These are phyloP conservation scores for Chymomyza amoena DNA, from an alignment of 2,888 invertebrate species.

Conservation along the genomic window DNA sequence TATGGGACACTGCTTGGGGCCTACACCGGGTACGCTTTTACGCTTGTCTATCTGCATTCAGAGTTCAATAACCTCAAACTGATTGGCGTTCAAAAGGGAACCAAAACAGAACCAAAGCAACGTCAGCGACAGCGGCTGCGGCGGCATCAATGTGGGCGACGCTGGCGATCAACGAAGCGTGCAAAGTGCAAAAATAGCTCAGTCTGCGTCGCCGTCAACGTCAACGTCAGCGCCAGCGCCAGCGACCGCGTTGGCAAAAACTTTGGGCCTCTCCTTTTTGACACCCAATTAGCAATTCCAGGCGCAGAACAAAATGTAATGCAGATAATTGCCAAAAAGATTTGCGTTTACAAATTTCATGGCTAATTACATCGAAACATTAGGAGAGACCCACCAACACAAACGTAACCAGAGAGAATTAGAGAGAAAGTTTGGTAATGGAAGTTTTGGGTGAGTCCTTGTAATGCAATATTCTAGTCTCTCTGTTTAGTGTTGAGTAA, in stretches of 20 bases:
- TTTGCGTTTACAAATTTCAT: background rate
- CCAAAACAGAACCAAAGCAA: background rate
- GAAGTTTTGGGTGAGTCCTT: background rate
- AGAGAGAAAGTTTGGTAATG: background rate
- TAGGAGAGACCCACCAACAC: background rate
- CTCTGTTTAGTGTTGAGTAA: background rate
- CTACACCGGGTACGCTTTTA: background rate
- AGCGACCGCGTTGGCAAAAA: conserved; percentile 5
- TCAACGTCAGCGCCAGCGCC: background rate
- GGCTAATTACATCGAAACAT: background rate
- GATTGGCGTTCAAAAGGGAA: background rate
- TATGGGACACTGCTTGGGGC: background rate
- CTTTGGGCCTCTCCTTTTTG: conserved; percentile 30
- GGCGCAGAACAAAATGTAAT: conserved; percentile 14
- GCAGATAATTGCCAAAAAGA: background rate
- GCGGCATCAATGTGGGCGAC: background rate
- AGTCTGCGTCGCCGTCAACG: background rate
- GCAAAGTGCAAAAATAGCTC: background rate
- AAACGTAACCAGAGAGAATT: background rate
- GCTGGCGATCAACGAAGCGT: background rate
- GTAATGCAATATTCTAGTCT: background rate
- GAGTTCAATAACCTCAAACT: conserved; percentile 40
- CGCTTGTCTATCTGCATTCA: background rate
- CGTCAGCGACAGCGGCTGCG: background rate
- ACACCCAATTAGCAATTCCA: conserved; percentile 47